Percentiles rank a stretch among this genome's conserved stretches.
Conservation (phyloP, 2,113 vertebrate genomes). For the Tangachromis dhanisi region DNA sequence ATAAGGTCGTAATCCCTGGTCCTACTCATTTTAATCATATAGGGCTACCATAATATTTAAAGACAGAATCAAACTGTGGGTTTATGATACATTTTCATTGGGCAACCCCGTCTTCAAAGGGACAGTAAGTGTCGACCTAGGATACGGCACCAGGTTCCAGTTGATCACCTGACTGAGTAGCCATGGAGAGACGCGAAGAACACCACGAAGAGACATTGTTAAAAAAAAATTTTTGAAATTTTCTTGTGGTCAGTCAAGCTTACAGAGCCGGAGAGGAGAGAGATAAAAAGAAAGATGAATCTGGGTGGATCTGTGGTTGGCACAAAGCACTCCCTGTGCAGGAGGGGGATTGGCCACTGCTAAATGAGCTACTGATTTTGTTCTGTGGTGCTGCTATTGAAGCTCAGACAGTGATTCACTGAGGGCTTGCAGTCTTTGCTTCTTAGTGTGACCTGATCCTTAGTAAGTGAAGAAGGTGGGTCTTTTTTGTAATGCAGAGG, state of each 20-base stretch:
- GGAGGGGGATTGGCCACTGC: neutral
- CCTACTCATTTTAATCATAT: neutral
- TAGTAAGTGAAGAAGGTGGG: neutral
- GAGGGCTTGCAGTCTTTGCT: neutral
- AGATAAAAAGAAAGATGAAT: constrained; percentile 26
- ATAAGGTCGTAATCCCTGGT: neutral
- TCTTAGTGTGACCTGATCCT: neutral
- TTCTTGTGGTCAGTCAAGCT: constrained; percentile 68
- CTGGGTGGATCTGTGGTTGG: neutral
- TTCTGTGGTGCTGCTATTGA: neutral
- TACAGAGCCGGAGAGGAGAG: constrained; percentile 1
- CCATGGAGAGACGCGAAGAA: constrained; percentile 56
- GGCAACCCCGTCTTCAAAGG: constrained; percentile 46
- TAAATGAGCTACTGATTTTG: constrained; percentile 30
- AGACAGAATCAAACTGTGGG: neutral
- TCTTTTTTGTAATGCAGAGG: neutral
- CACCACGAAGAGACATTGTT: constrained; percentile 41
- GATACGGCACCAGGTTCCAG: constrained; percentile 35
- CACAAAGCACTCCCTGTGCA: constrained; percentile 11
- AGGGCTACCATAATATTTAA: neutral
- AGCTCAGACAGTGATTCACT: constrained; percentile 6
- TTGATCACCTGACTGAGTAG: constrained; percentile 66
- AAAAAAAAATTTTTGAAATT: constrained; percentile 70
- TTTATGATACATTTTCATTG: constrained; percentile 14
- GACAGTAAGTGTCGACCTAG: constrained; percentile 50